Evolutionary conservation across 2,797 vertebrate species (phyloP).

Genomic region (Neosilurus mollespiculum): DNA sequence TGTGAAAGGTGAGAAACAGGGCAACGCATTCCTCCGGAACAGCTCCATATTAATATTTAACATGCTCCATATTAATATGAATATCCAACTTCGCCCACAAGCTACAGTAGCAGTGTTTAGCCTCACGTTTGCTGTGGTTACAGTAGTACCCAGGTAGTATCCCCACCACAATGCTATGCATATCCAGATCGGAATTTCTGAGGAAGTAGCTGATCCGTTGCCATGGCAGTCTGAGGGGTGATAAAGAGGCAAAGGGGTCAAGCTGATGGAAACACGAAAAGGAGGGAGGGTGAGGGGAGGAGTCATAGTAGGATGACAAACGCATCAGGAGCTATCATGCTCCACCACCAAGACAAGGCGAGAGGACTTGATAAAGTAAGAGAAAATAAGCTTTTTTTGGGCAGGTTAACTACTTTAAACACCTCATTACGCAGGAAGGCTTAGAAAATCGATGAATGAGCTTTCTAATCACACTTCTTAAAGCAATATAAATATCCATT

Average conservation of each 20-base stretch:
- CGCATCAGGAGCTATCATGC: constrained; percentile 62
- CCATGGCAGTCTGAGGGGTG: constrained; percentile 86
- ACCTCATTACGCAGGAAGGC: too few relatives aligned
- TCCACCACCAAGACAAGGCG: constrained; percentile 62
- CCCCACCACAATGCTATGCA: constrained; percentile 86
- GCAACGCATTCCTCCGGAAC: constrained; percentile 63
- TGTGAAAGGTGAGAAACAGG: constrained; percentile 75
- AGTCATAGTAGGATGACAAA: constrained; percentile 71
- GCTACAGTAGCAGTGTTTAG: background rate
- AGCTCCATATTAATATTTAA: background rate
- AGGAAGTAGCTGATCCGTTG: constrained; percentile 48
- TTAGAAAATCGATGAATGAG: background rate
- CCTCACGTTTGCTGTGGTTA: constrained; percentile 23
- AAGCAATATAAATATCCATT: background rate
- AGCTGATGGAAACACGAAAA: constrained; percentile 82
- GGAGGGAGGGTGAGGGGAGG: background rate
- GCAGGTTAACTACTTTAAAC: background rate
- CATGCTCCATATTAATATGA: background rate
- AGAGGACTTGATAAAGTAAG: constrained; percentile 56
- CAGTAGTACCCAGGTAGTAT: constrained; percentile 79
- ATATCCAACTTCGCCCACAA: background rate
- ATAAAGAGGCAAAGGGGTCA: constrained; percentile 85
- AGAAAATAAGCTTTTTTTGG: background rate
- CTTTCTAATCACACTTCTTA: background rate
- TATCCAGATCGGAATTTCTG: constrained; percentile 67